Evolutionary conservation across 2,888 invertebrate genomes (phyloP), one percentile per base, ranked within the genome.

Genomic region (Clunio marinus): DNA sequence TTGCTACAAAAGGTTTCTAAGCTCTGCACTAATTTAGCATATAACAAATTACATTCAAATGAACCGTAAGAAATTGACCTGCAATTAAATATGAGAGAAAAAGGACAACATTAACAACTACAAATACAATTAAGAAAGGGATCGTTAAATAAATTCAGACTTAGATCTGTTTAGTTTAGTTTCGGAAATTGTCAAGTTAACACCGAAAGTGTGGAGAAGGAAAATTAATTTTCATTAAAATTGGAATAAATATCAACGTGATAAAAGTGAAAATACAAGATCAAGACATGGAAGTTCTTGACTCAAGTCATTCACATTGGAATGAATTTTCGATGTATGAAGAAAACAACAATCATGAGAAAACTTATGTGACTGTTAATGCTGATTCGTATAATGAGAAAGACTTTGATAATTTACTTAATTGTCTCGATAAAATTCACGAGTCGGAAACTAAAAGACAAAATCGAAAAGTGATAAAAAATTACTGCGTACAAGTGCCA

Each of bases 401-500:
- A 24, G 66, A 66, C n/a, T 66, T 66, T 55, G 28, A 22, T 8
- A 55, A 66, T 24, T 55, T 66, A 4, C 28, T 66, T 10, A 55
- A 66, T 17, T 66, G 66, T 55, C 51, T 66, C n/a, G 66, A 66
- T 13, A 51, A 28, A 35, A 27, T 66, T 13, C 32, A 22, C 8
- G 66, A 66, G 55, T 66, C 66, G 5, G 25, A 51, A 15, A 66
- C 51, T 8, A 51, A 55, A 8, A 28, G 66, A n/a, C 22, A 35
- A 22, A 51, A 15, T 13, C 13, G 32, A 15, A 66, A 66, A 66
- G 45, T 63, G 25, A 55, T 66, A 1, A 51, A 22, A 24, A 66
- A 66, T 66, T 66, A 66, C 46, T 66, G 66, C 35, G 55, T 66
- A 20, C 66, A 66, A 55, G 66, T 66, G 66, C 66, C 66, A 20